phyloP scores from a whole-genome alignment of 1,140 invertebrate genomes.

The Dendroctonus valens region DNA sequence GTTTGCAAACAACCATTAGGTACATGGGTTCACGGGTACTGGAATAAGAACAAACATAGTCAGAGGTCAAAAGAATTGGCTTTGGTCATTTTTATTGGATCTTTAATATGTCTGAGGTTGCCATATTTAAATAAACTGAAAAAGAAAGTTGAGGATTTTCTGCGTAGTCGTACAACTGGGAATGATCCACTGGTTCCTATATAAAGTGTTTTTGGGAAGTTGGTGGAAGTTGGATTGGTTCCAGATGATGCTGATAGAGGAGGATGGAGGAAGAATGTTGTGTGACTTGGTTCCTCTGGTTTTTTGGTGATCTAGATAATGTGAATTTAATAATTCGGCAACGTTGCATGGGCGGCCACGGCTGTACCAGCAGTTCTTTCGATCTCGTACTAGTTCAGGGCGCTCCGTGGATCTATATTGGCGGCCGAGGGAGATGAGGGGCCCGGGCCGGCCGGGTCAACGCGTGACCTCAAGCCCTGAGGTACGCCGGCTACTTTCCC shows the following conservation, averaged over 20 bases:
- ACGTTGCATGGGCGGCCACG: conserved; percentile 8
- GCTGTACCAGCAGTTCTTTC: conserved; percentile 23
- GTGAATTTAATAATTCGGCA: background rate
- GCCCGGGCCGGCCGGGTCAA: conserved; percentile 45
- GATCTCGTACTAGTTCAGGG: conserved; percentile 43
- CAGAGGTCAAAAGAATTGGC: conserved; percentile 31
- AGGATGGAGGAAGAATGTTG: too few relatives aligned
- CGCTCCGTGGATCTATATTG: conserved; percentile 48
- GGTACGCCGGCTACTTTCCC: conserved; percentile 52
- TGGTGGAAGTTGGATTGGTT: too few relatives aligned
- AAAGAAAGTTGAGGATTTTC: too few relatives aligned
- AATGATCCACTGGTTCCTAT: too few relatives aligned
- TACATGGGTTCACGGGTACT: conserved; percentile 16
- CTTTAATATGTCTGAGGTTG: too few relatives aligned
- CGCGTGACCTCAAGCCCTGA: conserved; percentile 52
- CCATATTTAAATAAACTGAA: too few relatives aligned
- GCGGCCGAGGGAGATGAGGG: conserved; percentile 37
- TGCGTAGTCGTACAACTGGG: too few relatives aligned
- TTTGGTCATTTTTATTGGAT: background rate
- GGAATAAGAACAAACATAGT: conserved; percentile 28
- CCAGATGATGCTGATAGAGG: too few relatives aligned
- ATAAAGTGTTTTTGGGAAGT: too few relatives aligned
- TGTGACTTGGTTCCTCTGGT: too few relatives aligned
- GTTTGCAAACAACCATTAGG: conserved; percentile 19
- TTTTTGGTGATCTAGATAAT: too few relatives aligned